Conservation (phyloP, 53 echinoderm and acorn worm species). For the Actinopyga echinites region DNA sequence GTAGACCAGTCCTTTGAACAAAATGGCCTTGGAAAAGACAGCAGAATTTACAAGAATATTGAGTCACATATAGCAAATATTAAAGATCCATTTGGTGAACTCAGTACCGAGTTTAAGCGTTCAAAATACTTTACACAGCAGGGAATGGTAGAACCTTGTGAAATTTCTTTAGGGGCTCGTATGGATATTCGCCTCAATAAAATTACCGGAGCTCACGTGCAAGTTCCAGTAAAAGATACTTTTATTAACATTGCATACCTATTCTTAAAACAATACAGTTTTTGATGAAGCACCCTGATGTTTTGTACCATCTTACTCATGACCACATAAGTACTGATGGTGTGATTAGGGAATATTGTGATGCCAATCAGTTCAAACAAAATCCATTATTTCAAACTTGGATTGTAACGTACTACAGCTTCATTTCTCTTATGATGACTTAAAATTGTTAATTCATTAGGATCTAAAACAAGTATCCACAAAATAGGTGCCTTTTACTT, state of each 20-base stretch:
- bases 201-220: slow-evolving; percentile 33
- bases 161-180: slow-evolving; percentile 50
- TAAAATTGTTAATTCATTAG: slow-evolving; percentile 43
- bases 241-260: slow-evolving; percentile 52
- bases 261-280: slow-evolving; percentile 49
- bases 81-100: slow-evolving; percentile 33
- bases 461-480: slow-evolving; percentile 52
- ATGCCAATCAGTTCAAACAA: slow-evolving; percentile 47
- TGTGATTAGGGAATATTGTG: slow-evolving; percentile 55
- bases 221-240: slow-evolving; percentile 57
- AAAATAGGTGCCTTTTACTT: slow-evolving; percentile 55
- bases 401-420: slow-evolving; percentile 37
- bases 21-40: slow-evolving; percentile 26
- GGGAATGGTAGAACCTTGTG: slow-evolving; percentile 35
- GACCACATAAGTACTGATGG: slow-evolving; percentile 37
- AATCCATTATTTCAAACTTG: slow-evolving; percentile 33
- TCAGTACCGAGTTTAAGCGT: slow-evolving; percentile 23
- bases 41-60: slow-evolving; percentile 15
- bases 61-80: slow-evolving; percentile 35
- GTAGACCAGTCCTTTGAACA: slow-evolving; percentile 34
- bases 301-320: slow-evolving; percentile 22
- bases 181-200: slow-evolving; percentile 49
- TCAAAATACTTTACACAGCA: slow-evolving; percentile 29
- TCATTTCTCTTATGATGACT: slow-evolving; percentile 36
- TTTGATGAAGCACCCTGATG: slow-evolving; percentile 44